Conservation (phyloP, 2,888 invertebrate genomes). For the Alloplasta piceator region DNA sequence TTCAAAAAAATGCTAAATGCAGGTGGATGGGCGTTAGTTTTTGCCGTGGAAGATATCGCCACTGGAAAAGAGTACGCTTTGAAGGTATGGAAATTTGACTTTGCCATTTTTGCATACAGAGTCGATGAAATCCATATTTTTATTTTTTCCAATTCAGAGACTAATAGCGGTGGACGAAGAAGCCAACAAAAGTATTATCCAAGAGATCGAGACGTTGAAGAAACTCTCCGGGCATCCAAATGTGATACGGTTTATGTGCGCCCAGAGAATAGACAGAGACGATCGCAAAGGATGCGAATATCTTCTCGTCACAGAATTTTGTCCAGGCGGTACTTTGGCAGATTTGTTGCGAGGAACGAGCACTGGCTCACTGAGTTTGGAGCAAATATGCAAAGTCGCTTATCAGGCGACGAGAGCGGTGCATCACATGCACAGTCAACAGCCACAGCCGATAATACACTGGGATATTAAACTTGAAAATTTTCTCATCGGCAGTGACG, state of each 20-base stretch:
- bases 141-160: constrained; percentile 84
- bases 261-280: constrained; percentile 83
- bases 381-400: constrained; percentile 92
- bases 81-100: constrained; percentile 86
- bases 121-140: not conserved
- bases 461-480: constrained; percentile 99
- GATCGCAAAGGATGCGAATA: constrained; percentile 87
- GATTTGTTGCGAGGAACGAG: constrained; percentile 76
- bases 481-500: constrained; percentile 93
- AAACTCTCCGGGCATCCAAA: constrained; percentile 96
- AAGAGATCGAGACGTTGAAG: constrained; percentile 93
- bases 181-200: constrained; percentile 90
- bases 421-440: constrained; percentile 96
- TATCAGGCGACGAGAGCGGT: constrained; percentile 96
- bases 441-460: constrained; percentile 95
- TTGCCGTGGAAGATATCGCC: constrained; percentile 94
- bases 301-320: constrained; percentile 95
- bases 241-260: constrained; percentile 95
- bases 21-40: constrained; percentile 99
- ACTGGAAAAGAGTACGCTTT: constrained; percentile 96
- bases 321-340: constrained; percentile 88
- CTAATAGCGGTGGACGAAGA: constrained; percentile 93
- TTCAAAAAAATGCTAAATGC: constrained; percentile 67
- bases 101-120: constrained; percentile 27
- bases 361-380: constrained; percentile 85